These are phyloP conservation scores for Cottoperca gobio DNA, from an alignment of 2,797 vertebrate genomes.

Conservation along the genomic window DNA sequence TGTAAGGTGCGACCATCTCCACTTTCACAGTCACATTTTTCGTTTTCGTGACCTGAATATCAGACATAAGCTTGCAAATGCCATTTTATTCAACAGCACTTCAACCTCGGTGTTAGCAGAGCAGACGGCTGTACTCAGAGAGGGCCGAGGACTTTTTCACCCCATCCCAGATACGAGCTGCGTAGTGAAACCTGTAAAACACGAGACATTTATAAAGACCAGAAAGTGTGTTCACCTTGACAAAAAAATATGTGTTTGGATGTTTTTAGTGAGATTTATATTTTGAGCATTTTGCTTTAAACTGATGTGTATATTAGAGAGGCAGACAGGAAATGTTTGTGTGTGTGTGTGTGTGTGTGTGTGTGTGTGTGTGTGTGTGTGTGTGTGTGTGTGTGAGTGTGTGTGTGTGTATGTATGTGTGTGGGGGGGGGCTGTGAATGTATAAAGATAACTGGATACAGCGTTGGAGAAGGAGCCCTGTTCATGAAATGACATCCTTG, in stretches of 20 bases:
- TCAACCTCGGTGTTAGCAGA: slow-evolving; percentile 75
- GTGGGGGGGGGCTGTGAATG: no score
- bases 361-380: no score
- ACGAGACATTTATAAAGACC: slow-evolving; percentile 6
- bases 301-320: neutral
- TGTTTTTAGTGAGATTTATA: neutral
- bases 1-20: neutral
- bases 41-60: neutral
- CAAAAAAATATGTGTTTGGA: neutral
- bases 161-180: slow-evolving; percentile 93
- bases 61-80: neutral
- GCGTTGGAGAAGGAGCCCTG: no score
- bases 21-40: neutral
- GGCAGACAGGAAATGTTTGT: no score
- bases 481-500: neutral
- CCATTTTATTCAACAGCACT: neutral
- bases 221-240: neutral
- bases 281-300: neutral
- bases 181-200: slow-evolving; percentile 91
- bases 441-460: no score
- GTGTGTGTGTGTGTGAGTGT: no score
- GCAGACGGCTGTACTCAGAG: slow-evolving; percentile 92
- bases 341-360: no score
- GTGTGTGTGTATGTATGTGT: no score
- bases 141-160: slow-evolving; percentile 94